Percentiles rank a stretch among this genome's conserved stretches.
Conservation (phyloP, 1,140 invertebrate genomes). For the Diachasmimorpha longicaudata region DNA sequence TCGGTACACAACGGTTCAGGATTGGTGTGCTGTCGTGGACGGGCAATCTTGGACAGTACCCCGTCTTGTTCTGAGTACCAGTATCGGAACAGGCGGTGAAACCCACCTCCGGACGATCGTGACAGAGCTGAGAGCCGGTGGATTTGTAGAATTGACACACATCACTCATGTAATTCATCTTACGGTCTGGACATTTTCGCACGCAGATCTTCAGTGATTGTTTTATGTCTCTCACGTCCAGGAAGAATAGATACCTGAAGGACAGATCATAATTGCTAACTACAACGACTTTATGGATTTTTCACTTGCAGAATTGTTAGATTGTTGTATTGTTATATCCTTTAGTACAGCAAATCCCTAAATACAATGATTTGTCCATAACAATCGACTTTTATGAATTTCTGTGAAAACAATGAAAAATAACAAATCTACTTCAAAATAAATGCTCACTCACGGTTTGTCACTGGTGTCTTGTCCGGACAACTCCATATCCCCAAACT, state of each 20-base stretch:
- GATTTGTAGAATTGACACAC: conserved; percentile 76
- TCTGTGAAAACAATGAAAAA: not conserved
- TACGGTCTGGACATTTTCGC: conserved; percentile 79
- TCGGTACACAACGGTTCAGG: conserved; percentile 87
- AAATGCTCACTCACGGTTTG: conserved; percentile 67
- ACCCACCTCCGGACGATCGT: conserved; percentile 64
- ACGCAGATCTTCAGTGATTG: conserved; percentile 89
- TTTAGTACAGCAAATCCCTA: not conserved
- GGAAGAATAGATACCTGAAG: conserved; percentile 79
- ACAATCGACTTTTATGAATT: too few relatives aligned
- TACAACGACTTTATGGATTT: too few relatives aligned
- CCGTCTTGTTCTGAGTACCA: conserved; percentile 66
- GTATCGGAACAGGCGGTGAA: conserved; percentile 52
- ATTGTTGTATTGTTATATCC: too few relatives aligned
- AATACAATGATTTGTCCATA: too few relatives aligned
- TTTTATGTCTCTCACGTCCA: conserved; percentile 78
- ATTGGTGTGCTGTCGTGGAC: conserved; percentile 78
- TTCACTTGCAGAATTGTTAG: too few relatives aligned
- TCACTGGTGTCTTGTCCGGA: conserved; percentile 83
- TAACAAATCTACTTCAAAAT: not conserved
- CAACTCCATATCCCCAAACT: conserved; percentile 74
- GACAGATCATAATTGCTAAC: conserved; percentile 17
- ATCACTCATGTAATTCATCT: conserved; percentile 70
- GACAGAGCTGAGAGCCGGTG: conserved; percentile 77
- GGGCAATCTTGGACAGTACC: conserved; percentile 76